A percentile compares a stretch with the other conserved stretches of the same genome.
Conservation (phyloP, 1,140 invertebrate species). For the Vanessa tameamea region DNA sequence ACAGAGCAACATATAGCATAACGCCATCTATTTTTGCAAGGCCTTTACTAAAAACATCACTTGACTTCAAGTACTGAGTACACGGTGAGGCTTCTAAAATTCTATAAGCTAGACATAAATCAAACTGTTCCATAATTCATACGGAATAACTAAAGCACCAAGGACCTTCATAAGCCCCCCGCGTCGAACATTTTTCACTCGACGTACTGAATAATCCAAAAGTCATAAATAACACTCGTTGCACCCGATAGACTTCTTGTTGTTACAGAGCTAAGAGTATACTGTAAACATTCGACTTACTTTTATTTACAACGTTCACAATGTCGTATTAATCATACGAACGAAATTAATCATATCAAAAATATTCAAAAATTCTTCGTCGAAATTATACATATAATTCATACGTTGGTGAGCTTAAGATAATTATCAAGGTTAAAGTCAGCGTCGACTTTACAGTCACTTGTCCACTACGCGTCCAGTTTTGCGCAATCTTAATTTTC, state of each 20-base stretch:
- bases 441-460: slow-evolving; percentile 34
- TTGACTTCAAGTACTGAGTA: background rate
- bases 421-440: slow-evolving; percentile 37
- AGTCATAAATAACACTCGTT: slow-evolving; percentile 47
- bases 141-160: slow-evolving; percentile 57
- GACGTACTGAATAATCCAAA: slow-evolving; percentile 53
- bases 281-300: slow-evolving; percentile 21
- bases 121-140: slow-evolving; percentile 71
- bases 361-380: slow-evolving; percentile 13
- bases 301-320: slow-evolving; percentile 6
- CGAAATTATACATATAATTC: slow-evolving; percentile 27
- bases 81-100: slow-evolving; percentile 13
- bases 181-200: slow-evolving; percentile 69
- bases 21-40: background rate
- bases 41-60: background rate
- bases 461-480: slow-evolving; percentile 29
- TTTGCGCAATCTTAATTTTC: slow-evolving; percentile 31
- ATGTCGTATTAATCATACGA: slow-evolving; percentile 3
- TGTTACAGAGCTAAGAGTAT: slow-evolving; percentile 12
- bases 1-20: background rate
- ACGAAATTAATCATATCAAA: slow-evolving; percentile 10
- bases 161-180: slow-evolving; percentile 56
- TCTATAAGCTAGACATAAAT: slow-evolving; percentile 50
- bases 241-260: slow-evolving; percentile 37
- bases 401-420: slow-evolving; percentile 29